Evolutionary conservation across 2,888 invertebrate genomes (phyloP).

Genomic region (Ennomos erosarius): DNA sequence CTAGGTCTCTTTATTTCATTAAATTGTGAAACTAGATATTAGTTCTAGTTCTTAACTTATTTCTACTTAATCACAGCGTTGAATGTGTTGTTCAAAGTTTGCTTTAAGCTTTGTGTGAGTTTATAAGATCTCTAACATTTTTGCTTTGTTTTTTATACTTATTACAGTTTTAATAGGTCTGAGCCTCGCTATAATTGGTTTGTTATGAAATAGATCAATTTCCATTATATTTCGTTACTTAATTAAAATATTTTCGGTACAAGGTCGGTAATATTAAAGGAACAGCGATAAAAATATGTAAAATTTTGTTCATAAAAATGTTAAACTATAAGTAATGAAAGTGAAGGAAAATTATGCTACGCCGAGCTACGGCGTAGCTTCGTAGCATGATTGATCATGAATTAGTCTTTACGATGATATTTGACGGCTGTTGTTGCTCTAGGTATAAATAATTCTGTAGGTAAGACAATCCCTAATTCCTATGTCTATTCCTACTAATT

Average conservation of each 20-base stretch:
- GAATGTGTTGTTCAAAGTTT: slow-evolving; percentile 1
- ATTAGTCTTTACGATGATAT: slow-evolving; percentile 3
- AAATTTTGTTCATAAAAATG: slow-evolving; percentile 14
- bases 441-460: not conserved
- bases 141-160: slow-evolving; percentile 8
- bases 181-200: slow-evolving; percentile 21
- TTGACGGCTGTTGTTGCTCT: not conserved
- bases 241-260: slow-evolving; percentile 24
- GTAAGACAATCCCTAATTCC: not conserved
- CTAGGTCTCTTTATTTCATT: slow-evolving; percentile 22
- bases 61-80: slow-evolving; percentile 4
- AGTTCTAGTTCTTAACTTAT: slow-evolving; percentile 1
- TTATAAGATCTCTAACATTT: not conserved
- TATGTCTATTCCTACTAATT: too few relatives aligned
- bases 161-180: slow-evolving; percentile 12
- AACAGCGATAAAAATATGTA: slow-evolving; percentile 12
- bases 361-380: slow-evolving; percentile 26
- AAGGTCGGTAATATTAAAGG: slow-evolving; percentile 9
- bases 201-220: slow-evolving; percentile 19
- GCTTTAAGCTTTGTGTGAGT: slow-evolving; percentile 1
- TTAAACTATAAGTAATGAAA: slow-evolving; percentile 8
- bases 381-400: slow-evolving; percentile 16
- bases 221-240: slow-evolving; percentile 23
- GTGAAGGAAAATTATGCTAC: slow-evolving; percentile 14
- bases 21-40: slow-evolving; percentile 5